Evolutionary conservation across 92 coral and sea anemone species (phyloP).

Genomic region (Porites rus): DNA sequence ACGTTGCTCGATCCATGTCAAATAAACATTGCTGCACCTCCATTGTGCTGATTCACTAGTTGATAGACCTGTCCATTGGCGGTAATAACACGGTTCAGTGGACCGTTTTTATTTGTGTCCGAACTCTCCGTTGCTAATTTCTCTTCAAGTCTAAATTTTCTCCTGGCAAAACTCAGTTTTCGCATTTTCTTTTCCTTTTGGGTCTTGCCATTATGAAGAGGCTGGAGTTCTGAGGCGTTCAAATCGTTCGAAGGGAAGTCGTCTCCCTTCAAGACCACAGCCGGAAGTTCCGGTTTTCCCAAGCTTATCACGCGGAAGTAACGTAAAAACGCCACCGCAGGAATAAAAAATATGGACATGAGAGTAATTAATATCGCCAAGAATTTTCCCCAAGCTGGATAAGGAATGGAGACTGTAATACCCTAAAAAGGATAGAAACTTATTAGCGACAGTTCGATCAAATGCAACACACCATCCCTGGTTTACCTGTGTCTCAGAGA

Average conservation of each 20-base stretch:
- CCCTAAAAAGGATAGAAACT: conserved; percentile 53
- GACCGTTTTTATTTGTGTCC: conserved; percentile 39
- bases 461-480: background rate
- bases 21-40: conserved; percentile 57
- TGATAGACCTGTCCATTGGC: conserved; percentile 71
- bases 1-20: background rate
- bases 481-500: background rate
- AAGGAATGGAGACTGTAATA: conserved; percentile 47
- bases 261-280: conserved; percentile 61
- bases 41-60: conserved; percentile 78
- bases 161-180: conserved; percentile 41
- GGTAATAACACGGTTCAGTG: conserved; percentile 28
- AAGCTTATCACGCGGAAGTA: conserved; percentile 84
- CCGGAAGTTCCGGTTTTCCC: conserved; percentile 65
- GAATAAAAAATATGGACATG: conserved; percentile 90
- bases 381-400: conserved; percentile 92
- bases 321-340: conserved; percentile 86
- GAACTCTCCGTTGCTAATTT: conserved; percentile 19
- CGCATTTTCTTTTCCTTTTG: conserved; percentile 57
- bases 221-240: conserved; percentile 64
- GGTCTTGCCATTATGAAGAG: conserved; percentile 55
- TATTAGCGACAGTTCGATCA: background rate
- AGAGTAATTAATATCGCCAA: conserved; percentile 85
- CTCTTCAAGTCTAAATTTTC: conserved; percentile 33
- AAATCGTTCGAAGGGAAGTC: conserved; percentile 14